Conservation (phyloP, 2,888 invertebrate genomes). For the Eilema griseolum region DNA sequence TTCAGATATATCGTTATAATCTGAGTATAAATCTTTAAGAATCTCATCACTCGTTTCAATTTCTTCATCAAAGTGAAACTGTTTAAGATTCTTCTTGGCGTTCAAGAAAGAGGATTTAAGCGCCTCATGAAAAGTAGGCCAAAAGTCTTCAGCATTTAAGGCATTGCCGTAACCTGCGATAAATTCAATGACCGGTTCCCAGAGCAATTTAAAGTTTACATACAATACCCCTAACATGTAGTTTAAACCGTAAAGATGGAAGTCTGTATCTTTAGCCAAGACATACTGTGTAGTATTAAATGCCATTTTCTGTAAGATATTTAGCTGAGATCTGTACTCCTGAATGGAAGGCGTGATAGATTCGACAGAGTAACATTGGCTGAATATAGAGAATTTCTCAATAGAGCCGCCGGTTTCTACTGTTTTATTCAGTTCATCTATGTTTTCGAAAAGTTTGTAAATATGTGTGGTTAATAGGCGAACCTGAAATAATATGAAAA, state of each 20-base stretch:
- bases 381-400: conserved; percentile 88
- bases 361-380: conserved; percentile 91
- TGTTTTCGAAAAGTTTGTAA: conserved; percentile 89
- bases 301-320: conserved; percentile 91
- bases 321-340: conserved; percentile 92
- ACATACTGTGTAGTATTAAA: conserved; percentile 88
- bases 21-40: conserved; percentile 70
- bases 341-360: conserved; percentile 90
- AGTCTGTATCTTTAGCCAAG: conserved; percentile 86
- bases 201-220: conserved; percentile 95
- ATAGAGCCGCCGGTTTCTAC: conserved; percentile 63
- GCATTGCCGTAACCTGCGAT: conserved; percentile 91
- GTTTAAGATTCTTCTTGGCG: conserved; percentile 72
- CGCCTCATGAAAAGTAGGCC: conserved; percentile 89
- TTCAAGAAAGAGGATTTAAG: conserved; percentile 84
- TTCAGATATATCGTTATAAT: conserved; percentile 79
- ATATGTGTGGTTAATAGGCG: conserved; percentile 91
- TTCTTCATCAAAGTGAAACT: conserved; percentile 72
- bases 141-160: conserved; percentile 89
- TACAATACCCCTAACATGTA: conserved; percentile 94
- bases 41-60: conserved; percentile 65
- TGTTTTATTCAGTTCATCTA: conserved; percentile 81
- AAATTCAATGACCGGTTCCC: conserved; percentile 93
- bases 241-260: conserved; percentile 89
- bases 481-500: conserved; percentile 78